phyloP scores from a whole-genome alignment of 2,797 vertebrate genomes.

The Alca torda region DNA sequence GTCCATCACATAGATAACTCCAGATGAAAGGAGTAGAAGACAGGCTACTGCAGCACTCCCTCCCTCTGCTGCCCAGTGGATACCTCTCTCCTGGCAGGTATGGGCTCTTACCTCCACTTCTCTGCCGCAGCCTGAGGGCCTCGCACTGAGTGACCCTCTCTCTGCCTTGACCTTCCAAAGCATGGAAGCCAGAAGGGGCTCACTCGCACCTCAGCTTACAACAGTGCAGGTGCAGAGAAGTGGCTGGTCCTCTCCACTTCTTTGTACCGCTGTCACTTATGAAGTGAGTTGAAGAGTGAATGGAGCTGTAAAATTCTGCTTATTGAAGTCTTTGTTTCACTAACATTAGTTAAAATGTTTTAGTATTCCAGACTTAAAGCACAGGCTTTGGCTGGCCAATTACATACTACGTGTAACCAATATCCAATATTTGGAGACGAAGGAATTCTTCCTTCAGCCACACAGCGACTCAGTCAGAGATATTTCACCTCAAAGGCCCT shows the following conservation, averaged over 20 bases:
- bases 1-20: neutral
- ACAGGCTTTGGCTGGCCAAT: neutral
- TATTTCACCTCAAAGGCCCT: neutral
- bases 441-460: neutral
- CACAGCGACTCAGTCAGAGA: neutral
- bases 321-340: neutral
- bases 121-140: neutral
- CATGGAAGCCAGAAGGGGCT: neutral
- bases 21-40: neutral
- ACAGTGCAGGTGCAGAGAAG: neutral
- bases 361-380: neutral
- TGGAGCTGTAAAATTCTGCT: neutral
- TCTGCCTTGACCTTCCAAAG: neutral
- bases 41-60: neutral
- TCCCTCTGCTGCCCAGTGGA: neutral
- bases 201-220: neutral
- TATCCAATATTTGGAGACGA: neutral
- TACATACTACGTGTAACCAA: neutral
- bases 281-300: neutral
- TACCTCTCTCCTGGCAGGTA: neutral
- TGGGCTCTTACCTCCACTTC: neutral
- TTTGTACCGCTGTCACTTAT: neutral
- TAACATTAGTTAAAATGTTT: neutral
- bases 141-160: neutral
- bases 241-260: neutral